A percentile compares a stretch with the other conserved stretches of the same genome.
Conservation (phyloP, 2,113 vertebrate genomes). For the Enhydra lutris region DNA sequence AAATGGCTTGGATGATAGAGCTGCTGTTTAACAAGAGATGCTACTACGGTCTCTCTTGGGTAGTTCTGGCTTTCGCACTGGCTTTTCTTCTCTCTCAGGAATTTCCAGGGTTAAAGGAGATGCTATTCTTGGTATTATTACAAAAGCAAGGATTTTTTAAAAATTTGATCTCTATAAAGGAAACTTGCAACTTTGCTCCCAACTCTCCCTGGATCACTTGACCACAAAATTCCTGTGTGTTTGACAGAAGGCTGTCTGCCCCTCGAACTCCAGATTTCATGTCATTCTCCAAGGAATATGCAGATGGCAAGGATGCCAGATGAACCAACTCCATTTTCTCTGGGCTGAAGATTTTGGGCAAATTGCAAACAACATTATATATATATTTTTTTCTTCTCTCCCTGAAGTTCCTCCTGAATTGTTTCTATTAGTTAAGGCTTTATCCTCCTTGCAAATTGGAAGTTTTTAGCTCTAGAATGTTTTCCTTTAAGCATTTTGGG, state of each 20-base stretch:
- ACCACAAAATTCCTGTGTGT: neutral
- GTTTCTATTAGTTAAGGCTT: slow-evolving; percentile 10
- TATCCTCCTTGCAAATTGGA: neutral
- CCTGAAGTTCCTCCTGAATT: neutral
- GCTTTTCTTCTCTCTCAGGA: slow-evolving; percentile 33
- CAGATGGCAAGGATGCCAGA: neutral
- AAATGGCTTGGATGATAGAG: neutral
- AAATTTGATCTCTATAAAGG: neutral
- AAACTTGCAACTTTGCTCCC: neutral
- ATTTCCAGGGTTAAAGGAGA: slow-evolving; percentile 46
- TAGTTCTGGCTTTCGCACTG: slow-evolving; percentile 1
- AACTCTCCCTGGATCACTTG: neutral
- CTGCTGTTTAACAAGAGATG: neutral
- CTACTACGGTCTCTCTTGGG: slow-evolving; percentile 24
- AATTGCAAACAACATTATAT: neutral
- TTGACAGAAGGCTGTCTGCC: neutral
- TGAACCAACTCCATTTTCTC: neutral
- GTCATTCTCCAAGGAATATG: neutral
- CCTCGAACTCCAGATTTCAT: neutral
- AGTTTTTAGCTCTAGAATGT: neutral
- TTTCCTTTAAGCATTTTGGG: neutral
- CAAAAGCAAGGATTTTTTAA: neutral
- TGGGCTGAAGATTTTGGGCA: slow-evolving; percentile 1
- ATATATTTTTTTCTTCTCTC: neutral
- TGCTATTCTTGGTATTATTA: neutral